These are phyloP conservation scores for Myrmophylax atrothorax DNA, from an alignment of 2,113 vertebrate genomes.

Conservation along the genomic window DNA sequence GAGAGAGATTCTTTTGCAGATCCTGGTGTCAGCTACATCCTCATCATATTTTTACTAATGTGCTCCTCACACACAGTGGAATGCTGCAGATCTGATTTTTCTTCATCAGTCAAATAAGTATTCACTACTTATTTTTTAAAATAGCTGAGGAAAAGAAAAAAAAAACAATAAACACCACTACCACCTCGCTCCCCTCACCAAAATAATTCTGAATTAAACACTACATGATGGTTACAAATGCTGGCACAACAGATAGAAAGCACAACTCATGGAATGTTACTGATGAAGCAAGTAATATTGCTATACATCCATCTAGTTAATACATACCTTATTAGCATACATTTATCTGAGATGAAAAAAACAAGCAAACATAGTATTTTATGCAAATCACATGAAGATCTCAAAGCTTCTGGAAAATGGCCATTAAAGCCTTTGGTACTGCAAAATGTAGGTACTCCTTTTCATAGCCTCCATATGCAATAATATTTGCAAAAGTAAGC, in stretches of 20 bases:
- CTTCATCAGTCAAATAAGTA: background rate
- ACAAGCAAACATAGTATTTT: background rate
- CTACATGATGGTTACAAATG: background rate
- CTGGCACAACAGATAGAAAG: background rate
- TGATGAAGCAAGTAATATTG: background rate
- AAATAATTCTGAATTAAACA: background rate
- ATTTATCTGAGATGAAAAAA: background rate
- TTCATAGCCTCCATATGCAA: background rate
- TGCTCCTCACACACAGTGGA: background rate
- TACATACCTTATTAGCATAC: constrained; percentile 27
- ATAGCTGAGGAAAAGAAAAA: background rate
- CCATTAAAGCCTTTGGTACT: background rate
- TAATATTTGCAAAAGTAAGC: background rate
- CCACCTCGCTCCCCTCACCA: rapidly evolving
- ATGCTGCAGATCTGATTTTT: background rate
- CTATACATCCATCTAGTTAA: background rate
- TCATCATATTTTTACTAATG: constrained; percentile 5
- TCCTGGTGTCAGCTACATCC: background rate
- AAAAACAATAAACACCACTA: background rate
- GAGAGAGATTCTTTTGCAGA: background rate
- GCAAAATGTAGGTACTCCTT: background rate
- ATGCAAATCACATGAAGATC: background rate
- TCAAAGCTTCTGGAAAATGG: background rate
- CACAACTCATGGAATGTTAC: background rate
- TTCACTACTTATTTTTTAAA: background rate